Evolutionary conservation across 2,113 vertebrate genomes (phyloP).

Genomic region (Macquaria ambigua): DNA sequence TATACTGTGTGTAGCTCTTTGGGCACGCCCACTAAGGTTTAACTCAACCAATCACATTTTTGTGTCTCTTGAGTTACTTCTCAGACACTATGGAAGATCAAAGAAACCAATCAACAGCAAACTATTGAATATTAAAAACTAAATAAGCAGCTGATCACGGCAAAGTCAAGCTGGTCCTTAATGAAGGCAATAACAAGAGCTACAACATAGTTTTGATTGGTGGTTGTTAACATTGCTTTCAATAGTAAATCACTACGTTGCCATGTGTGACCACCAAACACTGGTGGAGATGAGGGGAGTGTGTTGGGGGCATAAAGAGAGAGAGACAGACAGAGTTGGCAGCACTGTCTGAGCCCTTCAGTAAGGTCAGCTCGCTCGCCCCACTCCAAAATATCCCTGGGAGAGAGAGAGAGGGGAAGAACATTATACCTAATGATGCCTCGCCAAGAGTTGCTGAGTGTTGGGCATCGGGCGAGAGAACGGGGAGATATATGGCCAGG

Average conservation of each 20-base stretch:
- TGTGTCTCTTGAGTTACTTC: not conserved
- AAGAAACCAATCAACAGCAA: not conserved
- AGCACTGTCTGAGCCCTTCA: conserved; percentile 57
- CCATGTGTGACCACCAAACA: conserved; percentile 27
- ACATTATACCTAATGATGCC: conserved; percentile 81
- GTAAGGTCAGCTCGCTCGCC: conserved; percentile 73
- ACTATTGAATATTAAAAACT: not conserved
- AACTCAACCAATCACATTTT: not conserved
- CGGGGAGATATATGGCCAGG: conserved; percentile 67
- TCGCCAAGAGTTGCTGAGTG: conserved; percentile 80
- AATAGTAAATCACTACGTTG: conserved; percentile 12
- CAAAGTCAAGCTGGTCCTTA: not conserved
- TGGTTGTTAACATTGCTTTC: not conserved
- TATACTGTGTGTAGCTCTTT: too few relatives aligned
- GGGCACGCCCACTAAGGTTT: too few relatives aligned
- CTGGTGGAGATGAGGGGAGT: not conserved
- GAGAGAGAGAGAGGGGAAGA: conserved; percentile 57
- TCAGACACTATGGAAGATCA: not conserved
- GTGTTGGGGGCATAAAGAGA: not conserved
- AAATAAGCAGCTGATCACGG: not conserved
- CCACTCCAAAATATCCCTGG: conserved; percentile 71
- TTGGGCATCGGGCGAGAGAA: conserved; percentile 55
- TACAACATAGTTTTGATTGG: not conserved
- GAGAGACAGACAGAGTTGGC: conserved; percentile 37
- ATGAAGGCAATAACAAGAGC: not conserved